Base-by-base conservation (phyloP, 1,140 invertebrate genomes). In the Lepidurus packardi region DNA sequence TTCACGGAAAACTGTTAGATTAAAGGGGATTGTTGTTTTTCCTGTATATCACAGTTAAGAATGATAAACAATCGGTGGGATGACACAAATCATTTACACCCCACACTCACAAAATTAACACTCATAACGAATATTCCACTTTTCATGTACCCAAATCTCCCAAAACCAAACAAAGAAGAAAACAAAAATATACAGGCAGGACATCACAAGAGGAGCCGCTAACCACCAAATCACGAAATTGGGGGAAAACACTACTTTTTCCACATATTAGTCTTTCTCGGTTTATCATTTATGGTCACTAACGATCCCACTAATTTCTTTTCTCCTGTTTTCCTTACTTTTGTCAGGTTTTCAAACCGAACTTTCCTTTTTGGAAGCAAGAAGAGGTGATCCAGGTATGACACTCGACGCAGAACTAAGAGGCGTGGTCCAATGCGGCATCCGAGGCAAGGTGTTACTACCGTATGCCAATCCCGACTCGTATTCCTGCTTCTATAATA, bases 311-410 rank as follows among this genome's bases (percentile, higher is more conserved):
- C 13, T n/a, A 9, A 65, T n/a, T n/a, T 65, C 7, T 9, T n/a
- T n/a, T 7, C 6, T 16, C 53, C n/a, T 65, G 21, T 65, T 65
- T 65, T 65, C 1, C 16, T 47, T 7, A 16, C 13, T 65, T 65
- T 65, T 65, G 10, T 65, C 3, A 16, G 21, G 53, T 21, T 13
- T 47, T 16, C 13, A 9, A 80, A 44, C 75, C 16, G 75, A 77
- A 44, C 75, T 77, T 77, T 77, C 75, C 44, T 77, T 77, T 16
- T 77, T 77, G n/a, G 75, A 44, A 7, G 75, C 13, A 41, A 42
- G 8, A 11, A 16, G 8, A 7, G 75, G 43, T 21, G 47, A 25
- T 11, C 75, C 43, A 43, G 43, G 24, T 47, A 21, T 42, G 10
- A 45, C 75, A 34, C 9, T 43, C 43, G 75, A 25, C 16, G 43